A percentile compares a stretch with the other conserved stretches of the same genome.
phyloP scores from a whole-genome alignment of 1,140 invertebrate species.

The Arctopsyche grandis region DNA sequence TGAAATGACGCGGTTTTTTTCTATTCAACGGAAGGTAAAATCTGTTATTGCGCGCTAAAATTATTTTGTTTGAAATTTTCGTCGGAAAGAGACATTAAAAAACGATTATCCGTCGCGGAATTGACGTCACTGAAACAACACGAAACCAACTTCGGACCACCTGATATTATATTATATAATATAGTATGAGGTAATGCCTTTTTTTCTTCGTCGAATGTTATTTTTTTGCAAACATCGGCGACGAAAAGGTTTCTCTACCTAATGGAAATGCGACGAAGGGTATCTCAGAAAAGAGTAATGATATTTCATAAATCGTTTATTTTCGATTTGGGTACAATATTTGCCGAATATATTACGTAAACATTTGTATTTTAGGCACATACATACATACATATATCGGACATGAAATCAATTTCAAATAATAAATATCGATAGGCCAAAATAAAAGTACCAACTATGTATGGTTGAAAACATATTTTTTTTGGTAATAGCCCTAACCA shows the following conservation, averaged over 20 bases:
- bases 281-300: not conserved
- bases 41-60: too few relatives aligned
- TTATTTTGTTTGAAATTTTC: too few relatives aligned
- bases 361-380: too few relatives aligned
- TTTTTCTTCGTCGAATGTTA: not conserved
- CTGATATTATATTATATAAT: not conserved
- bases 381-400: too few relatives aligned
- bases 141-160: not conserved
- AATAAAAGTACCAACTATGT: too few relatives aligned
- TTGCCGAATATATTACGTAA: not conserved
- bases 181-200: not conserved
- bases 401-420: too few relatives aligned
- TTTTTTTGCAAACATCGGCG: too few relatives aligned
- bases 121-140: slow-evolving; percentile 4
- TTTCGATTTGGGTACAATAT: not conserved
- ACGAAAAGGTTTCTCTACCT: not conserved
- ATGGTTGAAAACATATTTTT: too few relatives aligned
- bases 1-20: too few relatives aligned
- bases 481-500: too few relatives aligned
- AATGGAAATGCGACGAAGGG: not conserved
- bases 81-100: slow-evolving; percentile 5
- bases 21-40: too few relatives aligned
- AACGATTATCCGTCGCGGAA: not conserved
- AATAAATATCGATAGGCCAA: too few relatives aligned
- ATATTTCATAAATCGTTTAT: slow-evolving; percentile 23